Evolutionary conservation across 2,888 invertebrate genomes (phyloP).

Genomic region (Aphidius colemani): DNA sequence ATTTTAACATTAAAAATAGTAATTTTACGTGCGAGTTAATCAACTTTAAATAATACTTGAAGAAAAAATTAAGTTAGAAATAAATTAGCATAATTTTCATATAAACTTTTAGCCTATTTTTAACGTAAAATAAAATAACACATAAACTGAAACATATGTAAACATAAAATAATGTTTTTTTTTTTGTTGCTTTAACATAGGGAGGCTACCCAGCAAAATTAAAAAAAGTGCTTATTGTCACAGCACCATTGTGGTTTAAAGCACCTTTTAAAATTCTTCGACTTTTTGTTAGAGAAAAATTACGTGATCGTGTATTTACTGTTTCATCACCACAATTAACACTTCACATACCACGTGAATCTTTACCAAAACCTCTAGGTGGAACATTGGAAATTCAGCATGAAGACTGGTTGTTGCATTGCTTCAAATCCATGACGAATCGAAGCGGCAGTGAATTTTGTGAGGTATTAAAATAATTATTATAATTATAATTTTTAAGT

Average conservation of each 20-base stretch:
- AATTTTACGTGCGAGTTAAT: too few species aligned
- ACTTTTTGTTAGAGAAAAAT: slow-evolving; percentile 92
- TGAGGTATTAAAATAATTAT: slow-evolving; percentile 45
- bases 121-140: too few species aligned
- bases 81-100: too few species aligned
- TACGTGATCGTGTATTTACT: slow-evolving; percentile 93
- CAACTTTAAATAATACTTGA: too few species aligned
- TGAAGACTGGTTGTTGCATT: slow-evolving; percentile 81
- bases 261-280: slow-evolving; percentile 95
- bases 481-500: not conserved
- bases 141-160: too few species aligned
- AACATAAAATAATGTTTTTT: too few species aligned
- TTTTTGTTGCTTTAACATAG: slow-evolving; percentile 63
- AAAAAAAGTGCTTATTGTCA: slow-evolving; percentile 96
- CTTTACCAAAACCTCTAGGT: slow-evolving; percentile 87
- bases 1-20: too few species aligned
- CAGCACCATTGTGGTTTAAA: slow-evolving; percentile 97
- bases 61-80: too few species aligned
- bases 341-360: slow-evolving; percentile 86
- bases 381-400: slow-evolving; percentile 87
- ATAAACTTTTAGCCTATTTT: too few species aligned
- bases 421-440: slow-evolving; percentile 85
- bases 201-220: slow-evolving; percentile 96
- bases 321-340: slow-evolving; percentile 89
- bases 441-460: slow-evolving; percentile 65